Percentiles rank a stretch among this genome's conserved stretches.
phyloP scores from a whole-genome alignment of 2,888 invertebrate species.

The Danaus chrysippus region DNA sequence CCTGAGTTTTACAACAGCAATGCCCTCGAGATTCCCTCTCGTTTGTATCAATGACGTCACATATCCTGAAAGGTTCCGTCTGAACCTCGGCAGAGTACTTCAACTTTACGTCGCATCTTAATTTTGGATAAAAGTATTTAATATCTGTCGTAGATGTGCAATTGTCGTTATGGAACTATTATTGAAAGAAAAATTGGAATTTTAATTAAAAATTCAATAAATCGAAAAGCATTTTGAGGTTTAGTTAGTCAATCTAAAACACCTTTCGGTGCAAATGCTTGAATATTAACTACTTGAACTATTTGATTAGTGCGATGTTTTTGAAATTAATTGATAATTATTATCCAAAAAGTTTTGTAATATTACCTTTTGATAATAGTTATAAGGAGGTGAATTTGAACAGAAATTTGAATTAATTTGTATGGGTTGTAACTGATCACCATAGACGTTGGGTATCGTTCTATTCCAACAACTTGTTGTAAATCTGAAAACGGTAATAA shows the following conservation, averaged over 20 bases:
- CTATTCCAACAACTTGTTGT: constrained; percentile 9
- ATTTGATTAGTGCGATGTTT: too few species aligned
- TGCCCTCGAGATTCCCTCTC: constrained; percentile 35
- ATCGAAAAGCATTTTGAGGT: too few species aligned
- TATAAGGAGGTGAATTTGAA: constrained; percentile 8
- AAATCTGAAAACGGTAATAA: constrained; percentile 21
- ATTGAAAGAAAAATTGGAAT: constrained; percentile 1
- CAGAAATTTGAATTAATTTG: constrained; percentile 12
- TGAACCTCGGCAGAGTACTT: constrained; percentile 42
- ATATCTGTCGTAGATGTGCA: constrained; percentile 68
- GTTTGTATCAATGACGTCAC: constrained; percentile 25
- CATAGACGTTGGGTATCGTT: constrained; percentile 14
- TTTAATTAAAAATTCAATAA: too few species aligned
- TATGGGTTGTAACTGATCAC: constrained; percentile 10
- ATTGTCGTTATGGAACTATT: constrained; percentile 66
- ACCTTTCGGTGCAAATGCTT: too few species aligned
- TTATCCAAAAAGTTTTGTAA: too few species aligned
- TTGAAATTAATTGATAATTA: too few species aligned
- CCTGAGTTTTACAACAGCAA: constrained; percentile 36
- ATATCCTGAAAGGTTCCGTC: constrained; percentile 32
- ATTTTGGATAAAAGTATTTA: constrained; percentile 54
- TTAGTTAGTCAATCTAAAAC: too few species aligned
- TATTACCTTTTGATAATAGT: constrained; percentile 30
- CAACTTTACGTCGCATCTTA: constrained; percentile 35
- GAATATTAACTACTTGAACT: too few species aligned